Evolutionary conservation across 2,113 vertebrate species (phyloP), one percentile per base, ranked within the genome.

Genomic region (Ageneiosus marmoratus): DNA sequence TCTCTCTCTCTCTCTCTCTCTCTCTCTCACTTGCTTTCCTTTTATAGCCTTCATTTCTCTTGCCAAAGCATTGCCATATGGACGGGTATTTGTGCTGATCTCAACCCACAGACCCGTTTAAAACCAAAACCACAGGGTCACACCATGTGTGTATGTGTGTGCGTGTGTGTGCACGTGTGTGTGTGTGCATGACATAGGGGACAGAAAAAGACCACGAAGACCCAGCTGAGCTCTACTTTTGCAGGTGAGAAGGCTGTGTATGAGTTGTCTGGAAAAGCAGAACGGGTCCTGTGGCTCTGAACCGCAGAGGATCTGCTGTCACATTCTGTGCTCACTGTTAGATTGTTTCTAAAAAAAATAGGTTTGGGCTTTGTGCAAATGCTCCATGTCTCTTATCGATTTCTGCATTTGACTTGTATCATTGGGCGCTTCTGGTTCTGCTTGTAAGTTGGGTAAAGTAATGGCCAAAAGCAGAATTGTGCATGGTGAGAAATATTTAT

Each of bases 81-180:
- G 92, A 88, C 86, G 83, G 90, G 90, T 89, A 84, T 89, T 55
- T 89, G 77, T 72, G 76, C 84, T 85, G 84, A 84, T 67, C 86
- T 88, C 89, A 37, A 89, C 84, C 83, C 90, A 91, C 89, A 87
- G 87, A 88, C 90, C 90, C 83, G 86, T 93, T 93, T 93, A 91
- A 91, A 92, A 91, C 90, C 90, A 90, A 90, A 88, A 90, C 91
- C 91, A 88, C 90, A 88, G 87, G 91, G 91, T 91, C 88, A 90
- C 85, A 90, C 27, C 77, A 87, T 80, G 84, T 87, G 88, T 81
- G 87, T 56, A 56, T 48, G 27, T 74, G n/a, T n/a, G n/a, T n/a
- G n/a, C n/a, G n/a, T n/a, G n/a, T n/a, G n/a, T n/a, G n/a, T n/a
- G n/a, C n/a, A n/a, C n/a, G n/a, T 70, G n/a, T 62, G 37, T 8